These are phyloP conservation scores for Lycaon pictus DNA, from an alignment of 2,113 vertebrate species.

Conservation along the genomic window DNA sequence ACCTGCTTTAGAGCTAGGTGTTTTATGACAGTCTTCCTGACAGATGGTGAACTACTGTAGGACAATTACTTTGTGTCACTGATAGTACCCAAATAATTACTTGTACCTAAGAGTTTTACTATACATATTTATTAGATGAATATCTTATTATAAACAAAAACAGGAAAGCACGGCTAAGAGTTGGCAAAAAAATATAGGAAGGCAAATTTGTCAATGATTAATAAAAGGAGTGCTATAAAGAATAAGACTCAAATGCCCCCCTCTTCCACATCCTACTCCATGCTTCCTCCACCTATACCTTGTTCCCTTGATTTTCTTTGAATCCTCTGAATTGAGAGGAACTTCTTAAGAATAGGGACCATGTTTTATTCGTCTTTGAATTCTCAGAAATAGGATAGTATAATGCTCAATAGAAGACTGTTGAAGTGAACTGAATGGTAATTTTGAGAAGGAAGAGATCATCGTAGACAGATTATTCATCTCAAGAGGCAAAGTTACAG, in stretches of 20 bases:
- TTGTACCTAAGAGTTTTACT: not conserved
- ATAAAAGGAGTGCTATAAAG: not conserved
- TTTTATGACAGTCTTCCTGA: not conserved
- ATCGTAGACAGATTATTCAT: not conserved
- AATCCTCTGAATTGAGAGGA: constrained; percentile 23
- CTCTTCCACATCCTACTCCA: not conserved
- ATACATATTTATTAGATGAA: constrained; percentile 45
- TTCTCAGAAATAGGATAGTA: not conserved
- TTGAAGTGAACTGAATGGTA: not conserved
- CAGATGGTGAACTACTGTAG: not conserved
- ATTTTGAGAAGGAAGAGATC: constrained; percentile 58
- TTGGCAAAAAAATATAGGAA: not conserved
- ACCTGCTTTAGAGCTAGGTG: not conserved
- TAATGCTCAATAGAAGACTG: not conserved
- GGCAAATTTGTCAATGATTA: not conserved
- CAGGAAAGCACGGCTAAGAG: not conserved
- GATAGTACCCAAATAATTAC: not conserved
- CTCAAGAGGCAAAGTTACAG: constrained; percentile 1
- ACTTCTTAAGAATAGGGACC: not conserved
- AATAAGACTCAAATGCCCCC: not conserved
- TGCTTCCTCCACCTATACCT: not conserved
- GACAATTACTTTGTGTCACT: not conserved
- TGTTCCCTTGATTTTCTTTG: not conserved
- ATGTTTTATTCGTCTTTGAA: constrained; percentile 23
- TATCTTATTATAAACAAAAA: constrained; percentile 48